A percentile compares a stretch with the other conserved stretches of the same genome.
Conservation (phyloP, 2,797 vertebrate genomes). For the Arnoldichthys spilopterus region DNA sequence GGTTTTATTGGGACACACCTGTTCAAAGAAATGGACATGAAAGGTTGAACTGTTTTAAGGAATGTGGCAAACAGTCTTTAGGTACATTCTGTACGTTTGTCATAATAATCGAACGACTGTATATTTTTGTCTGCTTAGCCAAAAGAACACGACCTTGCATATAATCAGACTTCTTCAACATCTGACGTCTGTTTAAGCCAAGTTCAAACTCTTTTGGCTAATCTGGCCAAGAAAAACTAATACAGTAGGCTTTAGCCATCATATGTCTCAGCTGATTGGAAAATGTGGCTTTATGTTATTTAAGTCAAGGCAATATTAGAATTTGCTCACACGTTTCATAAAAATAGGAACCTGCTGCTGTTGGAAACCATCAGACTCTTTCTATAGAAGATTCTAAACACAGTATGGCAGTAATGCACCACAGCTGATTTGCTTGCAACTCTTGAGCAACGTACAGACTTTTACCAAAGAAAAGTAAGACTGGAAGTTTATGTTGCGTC, state of each 20-base stretch:
- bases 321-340: neutral
- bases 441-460: neutral
- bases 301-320: slow-evolving; percentile 9
- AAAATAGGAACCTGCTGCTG: slow-evolving; percentile 33
- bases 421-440: slow-evolving; percentile 20
- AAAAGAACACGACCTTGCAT: slow-evolving; percentile 2
- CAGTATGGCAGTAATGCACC: slow-evolving; percentile 34
- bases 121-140: neutral
- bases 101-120: neutral
- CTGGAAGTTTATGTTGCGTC: neutral
- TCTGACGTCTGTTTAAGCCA: neutral
- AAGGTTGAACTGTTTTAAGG: slow-evolving; percentile 5
- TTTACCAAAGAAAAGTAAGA: slow-evolving; percentile 18
- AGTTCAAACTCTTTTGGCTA: slow-evolving; percentile 6
- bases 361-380: slow-evolving; percentile 26
- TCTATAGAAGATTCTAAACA: slow-evolving; percentile 35
- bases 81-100: neutral
- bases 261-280: neutral
- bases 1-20: neutral
- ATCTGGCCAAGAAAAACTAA: neutral
- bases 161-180: neutral
- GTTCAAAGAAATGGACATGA: neutral
- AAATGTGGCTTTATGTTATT: slow-evolving; percentile 19
- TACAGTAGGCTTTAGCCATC: neutral
- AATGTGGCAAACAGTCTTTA: neutral